phyloP scores from a whole-genome alignment of 2,888 invertebrate species.

The Amphimallon solstitiale region DNA sequence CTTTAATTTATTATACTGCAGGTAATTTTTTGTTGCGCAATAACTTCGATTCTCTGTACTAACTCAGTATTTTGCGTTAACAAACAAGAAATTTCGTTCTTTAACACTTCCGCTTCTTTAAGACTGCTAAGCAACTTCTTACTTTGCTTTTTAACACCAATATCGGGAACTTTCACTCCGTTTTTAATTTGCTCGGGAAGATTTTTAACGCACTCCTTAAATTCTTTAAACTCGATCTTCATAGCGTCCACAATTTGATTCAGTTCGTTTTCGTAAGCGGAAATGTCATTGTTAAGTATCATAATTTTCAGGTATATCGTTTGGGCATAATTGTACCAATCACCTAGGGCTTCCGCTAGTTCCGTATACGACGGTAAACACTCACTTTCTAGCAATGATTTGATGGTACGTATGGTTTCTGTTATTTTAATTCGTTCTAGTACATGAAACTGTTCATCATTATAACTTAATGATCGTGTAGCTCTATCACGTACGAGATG shows the following conservation, averaged over 20 bases:
- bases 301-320: constrained; percentile 85
- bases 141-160: constrained; percentile 51
- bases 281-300: constrained; percentile 81
- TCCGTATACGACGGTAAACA: constrained; percentile 79
- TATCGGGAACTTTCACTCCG: constrained; percentile 48
- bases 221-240: constrained; percentile 55
- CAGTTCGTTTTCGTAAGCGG: constrained; percentile 64
- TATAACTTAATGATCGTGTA: constrained; percentile 86
- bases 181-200: constrained; percentile 43
- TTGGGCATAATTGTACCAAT: constrained; percentile 91
- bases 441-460: constrained; percentile 96
- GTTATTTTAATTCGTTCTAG: constrained; percentile 86
- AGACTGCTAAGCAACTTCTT: constrained; percentile 54
- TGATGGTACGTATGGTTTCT: constrained; percentile 79
- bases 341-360: constrained; percentile 81
- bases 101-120: constrained; percentile 51
- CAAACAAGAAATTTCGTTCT: constrained; percentile 61
- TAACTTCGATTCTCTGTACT: constrained; percentile 46
- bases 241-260: constrained; percentile 61
- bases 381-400: constrained; percentile 74
- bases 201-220: constrained; percentile 53
- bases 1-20: background rate
- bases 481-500: constrained; percentile 89
- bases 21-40: constrained; percentile 11
- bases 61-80: constrained; percentile 62